Evolutionary conservation across 2,888 invertebrate species (phyloP), one percentile per base, ranked within the genome.

Genomic region (Malthinus seriepunctatus): DNA sequence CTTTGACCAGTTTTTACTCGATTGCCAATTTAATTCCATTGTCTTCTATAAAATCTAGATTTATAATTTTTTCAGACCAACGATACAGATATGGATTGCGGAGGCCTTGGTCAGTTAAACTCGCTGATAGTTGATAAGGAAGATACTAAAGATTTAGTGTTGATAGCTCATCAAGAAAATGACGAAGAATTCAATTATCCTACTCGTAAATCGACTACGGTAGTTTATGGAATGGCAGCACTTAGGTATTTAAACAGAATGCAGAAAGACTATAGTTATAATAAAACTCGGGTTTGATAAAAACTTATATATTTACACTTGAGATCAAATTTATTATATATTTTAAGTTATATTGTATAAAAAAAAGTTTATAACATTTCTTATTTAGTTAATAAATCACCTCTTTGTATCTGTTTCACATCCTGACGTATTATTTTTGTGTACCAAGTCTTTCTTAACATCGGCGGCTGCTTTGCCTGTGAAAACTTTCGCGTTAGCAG

Each of bases 381-480:
- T 51, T 51, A 42, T 39, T 51, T 8, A 47, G 33, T 33, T 47
- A 11, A 47, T 47, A 44, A 14, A 44, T 34, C 15, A 44, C 32
- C 8, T 46, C 23, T n/a, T 51, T 23, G 32, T 45, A 34, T 54
- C 45, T 42, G 51, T 46, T 53, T 51, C 51, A 52, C 11, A 48
- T 50, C n/a, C n/a, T n/a, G n/a, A n/a, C n/a, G 55, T 61, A 35
- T 45, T 55, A 56, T 60, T 69, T 12, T 63, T 53, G 51, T 72
- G 70, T 46, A 70, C 66, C 31, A 73, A 10, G 46, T 69, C 52
- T 33, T 71, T 70, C n/a, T 73, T 15, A 48, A 67, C 63, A 31
- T 72, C 59, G 8, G 71, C 72, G 4, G 75, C 77, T 39, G 71
- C 66, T 31, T 63, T 60, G n/a, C 64, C 78, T 51, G 63, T 71